Conservation (phyloP, 2,797 vertebrate genomes). For the Gambusia yucatana region DNA sequence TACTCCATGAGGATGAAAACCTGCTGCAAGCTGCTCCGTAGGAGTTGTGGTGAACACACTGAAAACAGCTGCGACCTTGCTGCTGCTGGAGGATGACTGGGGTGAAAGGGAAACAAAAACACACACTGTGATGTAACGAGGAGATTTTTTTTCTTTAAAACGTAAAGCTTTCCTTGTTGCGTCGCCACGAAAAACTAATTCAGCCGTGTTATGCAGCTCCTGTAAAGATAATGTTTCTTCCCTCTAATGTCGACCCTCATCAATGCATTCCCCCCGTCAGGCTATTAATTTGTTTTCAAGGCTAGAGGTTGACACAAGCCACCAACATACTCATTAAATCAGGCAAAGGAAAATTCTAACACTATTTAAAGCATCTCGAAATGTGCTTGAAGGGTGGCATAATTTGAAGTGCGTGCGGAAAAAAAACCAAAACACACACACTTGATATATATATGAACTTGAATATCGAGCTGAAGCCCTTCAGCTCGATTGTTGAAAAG, state of each 20-base stretch:
- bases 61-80: neutral
- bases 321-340: constrained; percentile 15
- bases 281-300: constrained; percentile 44
- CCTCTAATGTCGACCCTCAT: neutral
- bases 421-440: constrained; percentile 1
- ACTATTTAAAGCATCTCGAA: neutral
- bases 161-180: neutral
- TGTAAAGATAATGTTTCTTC: neutral
- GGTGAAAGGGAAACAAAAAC: neutral
- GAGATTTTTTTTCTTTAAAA: neutral
- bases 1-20: neutral
- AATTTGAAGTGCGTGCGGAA: constrained; percentile 9
- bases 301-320: constrained; percentile 14
- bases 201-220: neutral
- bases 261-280: constrained; percentile 16
- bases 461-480: constrained; percentile 30
- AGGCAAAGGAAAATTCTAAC: neutral
- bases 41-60: neutral
- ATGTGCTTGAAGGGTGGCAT: constrained; percentile 2
- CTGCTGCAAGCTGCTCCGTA: neutral
- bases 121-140: too few species aligned
- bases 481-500: constrained; percentile 21
- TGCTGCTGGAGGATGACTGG: neutral
- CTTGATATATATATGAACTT: constrained; percentile 42
- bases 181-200: neutral